A percentile compares a stretch with the other conserved stretches of the same genome.
Evolutionary conservation across 1,140 invertebrate genomes (phyloP).

Genomic region (Trichonephila clavipes): DNA sequence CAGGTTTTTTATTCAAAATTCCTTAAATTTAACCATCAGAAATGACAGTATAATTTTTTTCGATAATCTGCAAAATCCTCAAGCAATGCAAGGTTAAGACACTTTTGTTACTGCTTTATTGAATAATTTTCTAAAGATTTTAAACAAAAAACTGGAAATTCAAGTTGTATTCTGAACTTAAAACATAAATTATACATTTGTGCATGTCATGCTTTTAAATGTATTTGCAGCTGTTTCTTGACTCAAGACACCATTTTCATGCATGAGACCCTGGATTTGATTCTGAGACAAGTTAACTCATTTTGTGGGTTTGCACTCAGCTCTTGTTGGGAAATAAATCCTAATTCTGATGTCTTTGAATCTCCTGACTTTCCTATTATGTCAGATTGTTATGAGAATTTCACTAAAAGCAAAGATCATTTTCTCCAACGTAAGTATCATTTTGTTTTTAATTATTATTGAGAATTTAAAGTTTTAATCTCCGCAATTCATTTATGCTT

Average conservation of each 20-base stretch:
- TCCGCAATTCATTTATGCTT: too few species aligned
- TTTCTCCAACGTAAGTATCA: slow-evolving; percentile 60
- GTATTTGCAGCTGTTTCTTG: slow-evolving; percentile 53
- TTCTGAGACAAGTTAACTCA: slow-evolving; percentile 28
- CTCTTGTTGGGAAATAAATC: slow-evolving; percentile 30
- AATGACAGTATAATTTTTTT: neutral
- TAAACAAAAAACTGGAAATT: neutral
- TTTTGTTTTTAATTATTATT: neutral
- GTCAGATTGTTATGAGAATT: neutral
- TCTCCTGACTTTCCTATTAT: slow-evolving; percentile 2
- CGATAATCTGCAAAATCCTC: neutral
- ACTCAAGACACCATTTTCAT: slow-evolving; percentile 46
- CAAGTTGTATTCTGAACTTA: neutral
- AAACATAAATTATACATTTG: neutral
- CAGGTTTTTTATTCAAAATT: too few species aligned
- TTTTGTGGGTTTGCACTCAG: slow-evolving; percentile 26
- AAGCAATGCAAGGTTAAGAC: neutral
- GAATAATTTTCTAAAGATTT: neutral
- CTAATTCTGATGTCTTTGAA: neutral
- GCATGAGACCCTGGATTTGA: neutral
- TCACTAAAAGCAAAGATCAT: slow-evolving; percentile 4
- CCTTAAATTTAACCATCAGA: too few species aligned
- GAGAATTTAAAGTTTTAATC: neutral
- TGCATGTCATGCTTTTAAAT: neutral
- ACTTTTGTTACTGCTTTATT: neutral